Conservation (phyloP, 2,113 vertebrate genomes). For the Brachirus orientalis region DNA sequence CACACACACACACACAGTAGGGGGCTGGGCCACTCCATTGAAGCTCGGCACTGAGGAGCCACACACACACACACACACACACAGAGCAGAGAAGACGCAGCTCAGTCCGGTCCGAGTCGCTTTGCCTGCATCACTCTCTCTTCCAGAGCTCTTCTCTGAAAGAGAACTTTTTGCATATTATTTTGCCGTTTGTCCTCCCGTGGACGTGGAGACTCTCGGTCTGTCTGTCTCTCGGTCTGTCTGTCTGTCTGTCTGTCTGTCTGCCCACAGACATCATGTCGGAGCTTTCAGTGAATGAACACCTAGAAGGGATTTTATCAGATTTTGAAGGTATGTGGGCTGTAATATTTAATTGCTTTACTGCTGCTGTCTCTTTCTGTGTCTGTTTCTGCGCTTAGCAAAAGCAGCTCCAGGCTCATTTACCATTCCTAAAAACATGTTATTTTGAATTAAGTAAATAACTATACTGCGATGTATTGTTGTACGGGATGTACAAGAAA, state of each 20-base stretch:
- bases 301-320: constrained; percentile 87
- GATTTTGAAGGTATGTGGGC: constrained; percentile 86
- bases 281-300: constrained; percentile 84
- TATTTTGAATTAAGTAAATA: too few species aligned
- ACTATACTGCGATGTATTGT: too few species aligned
- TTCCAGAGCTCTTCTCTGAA: too few species aligned
- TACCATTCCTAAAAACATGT: too few species aligned
- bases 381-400: too few species aligned
- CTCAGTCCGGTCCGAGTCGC: neutral
- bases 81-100: neutral
- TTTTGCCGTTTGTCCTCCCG: too few species aligned
- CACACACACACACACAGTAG: too few species aligned
- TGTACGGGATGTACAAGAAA: too few species aligned
- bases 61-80: neutral
- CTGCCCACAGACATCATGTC: constrained; percentile 76
- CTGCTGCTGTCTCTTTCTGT: neutral
- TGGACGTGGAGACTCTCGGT: neutral
- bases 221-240: neutral
- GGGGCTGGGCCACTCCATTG: constrained; percentile 22
- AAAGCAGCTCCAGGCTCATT: too few species aligned
- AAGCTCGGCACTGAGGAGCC: neutral
- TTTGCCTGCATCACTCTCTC: neutral
- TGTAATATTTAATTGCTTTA: constrained; percentile 19
- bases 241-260: neutral
- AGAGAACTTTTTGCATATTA: too few species aligned